phyloP scores from a whole-genome alignment of 2,797 vertebrate species.

The Odontamblyopus rebecca region DNA sequence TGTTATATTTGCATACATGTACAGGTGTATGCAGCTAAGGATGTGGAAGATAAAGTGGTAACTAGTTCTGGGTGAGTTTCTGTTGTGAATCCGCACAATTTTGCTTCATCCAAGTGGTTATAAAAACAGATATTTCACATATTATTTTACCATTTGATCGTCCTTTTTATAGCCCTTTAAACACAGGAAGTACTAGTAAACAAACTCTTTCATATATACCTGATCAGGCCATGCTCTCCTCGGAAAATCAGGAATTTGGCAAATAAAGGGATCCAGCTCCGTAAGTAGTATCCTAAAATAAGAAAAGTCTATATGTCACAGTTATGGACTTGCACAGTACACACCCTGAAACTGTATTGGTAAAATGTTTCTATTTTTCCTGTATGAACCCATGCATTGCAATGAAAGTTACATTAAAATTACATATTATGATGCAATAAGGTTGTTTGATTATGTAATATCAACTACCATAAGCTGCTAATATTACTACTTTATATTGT shows the following conservation, averaged over 20 bases:
- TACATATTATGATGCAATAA: conserved; percentile 39
- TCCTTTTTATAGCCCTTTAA: conserved; percentile 77
- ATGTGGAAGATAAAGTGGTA: conserved; percentile 17
- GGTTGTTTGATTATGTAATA: conserved; percentile 58
- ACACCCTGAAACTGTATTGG: conserved; percentile 63
- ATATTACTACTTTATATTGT: conserved; percentile 51
- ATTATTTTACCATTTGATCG: conserved; percentile 46
- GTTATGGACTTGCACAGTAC: conserved; percentile 53
- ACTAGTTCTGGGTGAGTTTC: conserved; percentile 12
- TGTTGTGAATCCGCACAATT: conserved; percentile 22
- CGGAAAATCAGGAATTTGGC: conserved; percentile 44
- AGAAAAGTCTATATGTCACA: conserved; percentile 48
- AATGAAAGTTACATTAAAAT: conserved; percentile 55
- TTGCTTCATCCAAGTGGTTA: conserved; percentile 53
- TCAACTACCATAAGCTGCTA: conserved; percentile 56
- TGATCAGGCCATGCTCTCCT: conserved; percentile 67
- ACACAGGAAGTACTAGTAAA: conserved; percentile 72
- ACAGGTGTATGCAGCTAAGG: conserved; percentile 30
- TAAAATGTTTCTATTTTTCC: conserved; percentile 51
- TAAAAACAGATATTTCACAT: conserved; percentile 38
- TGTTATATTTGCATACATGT: conserved; percentile 52
- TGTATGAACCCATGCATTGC: conserved; percentile 64
- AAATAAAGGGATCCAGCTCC: conserved; percentile 72
- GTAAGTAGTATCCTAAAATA: conserved; percentile 19
- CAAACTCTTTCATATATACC: conserved; percentile 65